phyloP scores from a whole-genome alignment of 1,140 invertebrate genomes.

The Lamellibrachia luymesi region DNA sequence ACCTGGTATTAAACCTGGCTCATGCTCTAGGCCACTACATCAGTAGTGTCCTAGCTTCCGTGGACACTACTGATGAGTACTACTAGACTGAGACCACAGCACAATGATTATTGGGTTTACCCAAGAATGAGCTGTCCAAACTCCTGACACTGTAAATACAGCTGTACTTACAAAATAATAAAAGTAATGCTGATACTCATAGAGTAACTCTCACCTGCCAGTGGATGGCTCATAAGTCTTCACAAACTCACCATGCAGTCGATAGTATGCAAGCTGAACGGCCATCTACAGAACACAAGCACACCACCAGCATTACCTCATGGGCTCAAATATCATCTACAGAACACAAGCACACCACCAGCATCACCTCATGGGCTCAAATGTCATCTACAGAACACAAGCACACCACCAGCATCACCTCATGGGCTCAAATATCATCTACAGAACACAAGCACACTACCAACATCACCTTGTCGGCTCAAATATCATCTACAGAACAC shows the following conservation, averaged over 20 bases:
- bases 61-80: no score
- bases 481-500: conserved; percentile 30
- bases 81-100: no score
- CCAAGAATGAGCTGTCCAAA: no score
- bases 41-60: no score
- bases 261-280: conserved; percentile 41
- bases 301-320: neutral
- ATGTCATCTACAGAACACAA: conserved; percentile 30
- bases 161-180: no score
- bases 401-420: neutral
- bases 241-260: conserved; percentile 31
- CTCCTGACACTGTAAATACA: no score
- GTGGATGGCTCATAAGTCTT: conserved; percentile 42
- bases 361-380: neutral
- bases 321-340: conserved; percentile 29
- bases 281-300: conserved; percentile 34
- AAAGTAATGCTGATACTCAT: neutral
- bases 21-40: no score
- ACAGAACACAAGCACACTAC: neutral
- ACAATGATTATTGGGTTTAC: neutral
- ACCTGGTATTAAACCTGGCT: no score
- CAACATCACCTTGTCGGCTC: neutral
- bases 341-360: conserved; percentile 8
- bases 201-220: neutral
- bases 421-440: conserved; percentile 28